Base-by-base conservation (phyloP, 1,140 invertebrate species). In the Nephotettix cincticeps region DNA sequence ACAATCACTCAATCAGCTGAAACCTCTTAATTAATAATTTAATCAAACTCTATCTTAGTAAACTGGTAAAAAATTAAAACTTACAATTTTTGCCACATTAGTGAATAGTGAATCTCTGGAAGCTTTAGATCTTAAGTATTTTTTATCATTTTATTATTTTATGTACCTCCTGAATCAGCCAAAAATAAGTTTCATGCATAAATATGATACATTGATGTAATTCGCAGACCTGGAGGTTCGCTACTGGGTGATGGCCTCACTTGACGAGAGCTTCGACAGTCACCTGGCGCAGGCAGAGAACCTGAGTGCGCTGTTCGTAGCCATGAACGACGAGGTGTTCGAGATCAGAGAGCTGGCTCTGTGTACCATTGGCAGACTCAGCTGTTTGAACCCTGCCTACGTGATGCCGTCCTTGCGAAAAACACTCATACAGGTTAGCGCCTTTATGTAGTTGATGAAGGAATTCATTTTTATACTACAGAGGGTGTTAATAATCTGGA, bases 261-360 rank as follows among this genome's bases (percentile, higher is more conserved):
- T 99, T n/a, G 94, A 98, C 78, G 90, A 94, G 71, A 91, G 90
- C 11, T 99, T 99, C 83, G 95, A 99, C 77, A 89, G 88, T 21
- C 94, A 99, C 80, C 82, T 99, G 45, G 96, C 97, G 0, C 97
- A 99, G 83, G 93, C 97, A 1, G 96, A 99, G 81, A 98, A 96
- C 73, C 82, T 99, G 0, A 93, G 91, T 74, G 92, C 93, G 0
- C 82, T 99, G 6, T 98, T 99, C 77, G 91, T 99, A 27, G 94
- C 95, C 0, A 88, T 99, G 80, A 95, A 99, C 82, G 98, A 99
- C 80, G 97, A 99, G 82, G 91, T 96, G 71, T 97, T 99, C 79
- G 95, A 99, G 83, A 98, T 99, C 68, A 85, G 98, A 54, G 97
- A 99, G 82, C 81, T 97, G 66, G 94, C 96, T 0, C 91, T 99